These are phyloP conservation scores for Zaprionus bogoriensis DNA, from an alignment of 2,888 invertebrate genomes.

Conservation along the genomic window DNA sequence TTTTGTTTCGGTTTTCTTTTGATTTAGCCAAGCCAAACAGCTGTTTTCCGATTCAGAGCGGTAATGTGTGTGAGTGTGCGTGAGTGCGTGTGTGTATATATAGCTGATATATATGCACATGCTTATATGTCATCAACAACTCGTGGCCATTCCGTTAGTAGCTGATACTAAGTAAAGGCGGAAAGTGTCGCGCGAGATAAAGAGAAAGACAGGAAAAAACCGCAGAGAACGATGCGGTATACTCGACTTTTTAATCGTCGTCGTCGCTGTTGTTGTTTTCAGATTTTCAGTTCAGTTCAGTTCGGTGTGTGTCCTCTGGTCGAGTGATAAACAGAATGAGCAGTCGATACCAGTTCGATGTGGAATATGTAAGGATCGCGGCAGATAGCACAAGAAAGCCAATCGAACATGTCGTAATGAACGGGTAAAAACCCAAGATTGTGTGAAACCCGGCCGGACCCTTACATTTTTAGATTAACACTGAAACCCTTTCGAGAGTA, in stretches of 20 bases:
- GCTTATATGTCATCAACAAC: too few relatives aligned
- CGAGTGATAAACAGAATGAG: constrained; percentile 15
- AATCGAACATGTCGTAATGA: too few relatives aligned
- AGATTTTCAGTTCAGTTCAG: neutral
- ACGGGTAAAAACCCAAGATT: too few relatives aligned
- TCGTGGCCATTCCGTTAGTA: constrained; percentile 25
- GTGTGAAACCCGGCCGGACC: too few relatives aligned
- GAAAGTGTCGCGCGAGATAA: constrained; percentile 25
- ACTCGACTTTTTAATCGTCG: neutral
- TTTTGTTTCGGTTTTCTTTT: constrained; percentile 36
- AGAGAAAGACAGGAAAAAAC: constrained; percentile 9
- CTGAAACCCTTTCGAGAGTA: neutral
- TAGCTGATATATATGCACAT: neutral
- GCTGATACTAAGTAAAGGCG: constrained; percentile 21
- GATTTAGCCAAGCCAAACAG: constrained; percentile 45
- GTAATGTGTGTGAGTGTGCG: constrained; percentile 31
- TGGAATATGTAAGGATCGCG: constrained; percentile 1
- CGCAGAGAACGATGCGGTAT: constrained; percentile 4
- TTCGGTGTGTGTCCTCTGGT: constrained; percentile 12
- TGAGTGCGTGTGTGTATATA: constrained; percentile 1
- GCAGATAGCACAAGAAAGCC: neutral
- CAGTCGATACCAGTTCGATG: constrained; percentile 24
- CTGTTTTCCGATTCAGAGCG: constrained; percentile 50
- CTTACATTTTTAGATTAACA: neutral
- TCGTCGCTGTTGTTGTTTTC: neutral